Evolutionary conservation across 35 echinoderm and acorn worm genomes (phyloP).

Genomic region (Eucidaris tribuloides): DNA sequence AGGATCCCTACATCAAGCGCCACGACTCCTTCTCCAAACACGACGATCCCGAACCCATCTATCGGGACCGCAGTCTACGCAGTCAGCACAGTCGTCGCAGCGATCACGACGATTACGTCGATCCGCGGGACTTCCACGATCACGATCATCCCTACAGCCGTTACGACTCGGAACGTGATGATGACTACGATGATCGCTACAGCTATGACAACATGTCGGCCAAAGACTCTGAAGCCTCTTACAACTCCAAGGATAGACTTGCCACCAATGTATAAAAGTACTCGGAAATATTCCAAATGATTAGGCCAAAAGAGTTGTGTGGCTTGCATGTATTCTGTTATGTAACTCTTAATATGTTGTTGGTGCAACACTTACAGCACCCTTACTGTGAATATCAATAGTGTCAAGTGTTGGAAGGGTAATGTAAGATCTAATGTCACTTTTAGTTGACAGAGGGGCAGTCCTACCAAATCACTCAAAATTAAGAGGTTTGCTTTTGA

Average conservation of each 20-base stretch:
- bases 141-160: not conserved
- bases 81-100: not conserved
- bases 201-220: not conserved
- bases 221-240: conserved; percentile 25
- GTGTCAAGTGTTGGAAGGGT: too few relatives aligned
- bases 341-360: too few relatives aligned
- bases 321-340: too few relatives aligned
- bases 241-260: conserved; percentile 48
- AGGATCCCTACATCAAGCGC: not conserved
- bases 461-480: too few relatives aligned
- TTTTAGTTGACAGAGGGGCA: too few relatives aligned
- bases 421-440: too few relatives aligned
- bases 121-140: not conserved
- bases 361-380: too few relatives aligned
- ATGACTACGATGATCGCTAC: conserved; percentile 6
- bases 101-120: not conserved
- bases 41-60: conserved; percentile 27
- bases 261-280: conserved; percentile 75
- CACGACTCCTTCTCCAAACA: not conserved
- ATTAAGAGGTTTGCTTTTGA: too few relatives aligned
- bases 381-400: too few relatives aligned
- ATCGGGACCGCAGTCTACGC: not conserved
- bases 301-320: too few relatives aligned
- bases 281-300: too few relatives aligned
- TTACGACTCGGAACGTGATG: not conserved